Evolutionary conservation across 2,113 vertebrate genomes (phyloP).

Genomic region (Corythaeola cristata): DNA sequence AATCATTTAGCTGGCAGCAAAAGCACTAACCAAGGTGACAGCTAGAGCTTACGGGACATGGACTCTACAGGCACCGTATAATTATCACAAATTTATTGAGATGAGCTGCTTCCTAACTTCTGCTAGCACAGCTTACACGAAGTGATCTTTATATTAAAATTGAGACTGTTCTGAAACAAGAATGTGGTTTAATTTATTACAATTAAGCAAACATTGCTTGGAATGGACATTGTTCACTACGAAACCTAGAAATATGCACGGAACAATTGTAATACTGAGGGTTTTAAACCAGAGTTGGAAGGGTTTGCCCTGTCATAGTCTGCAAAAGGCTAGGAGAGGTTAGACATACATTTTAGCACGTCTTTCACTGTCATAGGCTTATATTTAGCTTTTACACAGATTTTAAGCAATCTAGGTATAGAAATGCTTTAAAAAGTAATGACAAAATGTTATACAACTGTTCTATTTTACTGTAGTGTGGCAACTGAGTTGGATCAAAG

Average conservation of each 20-base stretch:
- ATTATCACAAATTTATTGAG: not conserved
- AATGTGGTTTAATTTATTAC: not conserved
- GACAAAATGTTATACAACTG: not conserved
- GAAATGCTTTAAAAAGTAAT: not conserved
- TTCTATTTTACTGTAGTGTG: not conserved
- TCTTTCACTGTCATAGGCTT: not conserved
- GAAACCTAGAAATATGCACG: not conserved
- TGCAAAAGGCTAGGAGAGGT: not conserved
- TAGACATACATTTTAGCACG: not conserved
- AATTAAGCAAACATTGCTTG: not conserved
- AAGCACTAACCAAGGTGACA: not conserved
- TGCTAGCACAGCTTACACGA: not conserved
- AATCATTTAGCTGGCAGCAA: constrained; percentile 26
- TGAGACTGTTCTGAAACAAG: not conserved
- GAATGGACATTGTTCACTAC: not conserved
- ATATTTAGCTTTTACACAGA: not conserved
- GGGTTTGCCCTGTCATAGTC: not conserved
- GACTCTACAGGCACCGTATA: not conserved
- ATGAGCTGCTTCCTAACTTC: not conserved
- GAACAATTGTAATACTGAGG: not conserved
- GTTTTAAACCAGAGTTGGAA: not conserved
- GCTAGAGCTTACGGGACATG: not conserved
- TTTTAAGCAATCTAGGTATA: not conserved
- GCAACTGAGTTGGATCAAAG: not conserved
- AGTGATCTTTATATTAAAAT: not conserved